Evolutionary conservation across 2,888 invertebrate species (phyloP).

Genomic region (Amiota minor): DNA sequence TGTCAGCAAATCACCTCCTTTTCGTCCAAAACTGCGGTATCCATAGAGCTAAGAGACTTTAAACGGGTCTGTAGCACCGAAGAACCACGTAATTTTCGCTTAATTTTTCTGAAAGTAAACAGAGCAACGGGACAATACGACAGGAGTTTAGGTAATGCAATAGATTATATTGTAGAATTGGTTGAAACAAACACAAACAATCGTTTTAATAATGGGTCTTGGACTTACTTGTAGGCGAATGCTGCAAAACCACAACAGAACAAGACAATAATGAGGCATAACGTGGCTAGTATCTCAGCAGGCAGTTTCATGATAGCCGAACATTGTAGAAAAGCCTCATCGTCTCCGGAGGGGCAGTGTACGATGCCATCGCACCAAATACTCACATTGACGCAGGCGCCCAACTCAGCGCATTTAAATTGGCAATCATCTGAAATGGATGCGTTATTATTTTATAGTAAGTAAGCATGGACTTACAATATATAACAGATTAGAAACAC

Average conservation of each 20-base stretch:
- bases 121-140: background rate
- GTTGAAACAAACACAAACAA: background rate
- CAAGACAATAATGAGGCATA: slow-evolving; percentile 74
- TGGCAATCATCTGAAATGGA: slow-evolving; percentile 80
- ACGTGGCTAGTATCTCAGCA: slow-evolving; percentile 80
- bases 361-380: slow-evolving; percentile 87
- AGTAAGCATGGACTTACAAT: background rate
- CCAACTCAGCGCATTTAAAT: slow-evolving; percentile 84
- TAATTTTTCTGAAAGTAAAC: slow-evolving; percentile 71
- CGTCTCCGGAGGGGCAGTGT: slow-evolving; percentile 87
- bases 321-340: slow-evolving; percentile 86
- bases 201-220: background rate
- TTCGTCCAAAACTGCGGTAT: slow-evolving; percentile 88
- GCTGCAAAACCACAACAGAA: slow-evolving; percentile 74
- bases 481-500: slow-evolving; percentile 27
- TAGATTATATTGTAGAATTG: background rate
- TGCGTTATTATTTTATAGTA: background rate
- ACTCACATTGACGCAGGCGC: slow-evolving; percentile 85
- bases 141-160: background rate
- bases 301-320: slow-evolving; percentile 85
- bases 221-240: slow-evolving; percentile 75
- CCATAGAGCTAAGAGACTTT: slow-evolving; percentile 82
- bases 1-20: slow-evolving; percentile 96
- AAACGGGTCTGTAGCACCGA: slow-evolving; percentile 86
- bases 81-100: slow-evolving; percentile 80